Evolutionary conservation across 2,797 vertebrate genomes (phyloP).

Genomic region (Ispidina lecontei): DNA sequence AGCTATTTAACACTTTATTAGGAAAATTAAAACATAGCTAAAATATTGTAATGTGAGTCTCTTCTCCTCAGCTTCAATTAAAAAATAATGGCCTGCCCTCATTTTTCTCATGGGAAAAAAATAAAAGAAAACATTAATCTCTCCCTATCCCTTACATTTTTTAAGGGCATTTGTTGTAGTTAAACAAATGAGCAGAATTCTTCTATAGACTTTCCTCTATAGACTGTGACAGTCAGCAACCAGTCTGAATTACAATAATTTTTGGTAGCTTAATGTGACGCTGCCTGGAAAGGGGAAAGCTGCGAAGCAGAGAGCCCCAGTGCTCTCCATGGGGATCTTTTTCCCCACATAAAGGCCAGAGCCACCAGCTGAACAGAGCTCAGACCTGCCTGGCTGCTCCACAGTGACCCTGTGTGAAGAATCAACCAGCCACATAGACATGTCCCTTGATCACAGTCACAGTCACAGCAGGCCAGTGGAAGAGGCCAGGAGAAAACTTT

Average conservation of each 20-base stretch:
- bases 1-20: slow-evolving; percentile 10
- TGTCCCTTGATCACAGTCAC: neutral
- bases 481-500: slow-evolving; percentile 30
- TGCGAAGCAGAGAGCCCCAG: neutral
- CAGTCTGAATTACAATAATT: neutral
- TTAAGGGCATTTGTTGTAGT: neutral
- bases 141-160: neutral
- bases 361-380: neutral
- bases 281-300: neutral
- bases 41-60: neutral
- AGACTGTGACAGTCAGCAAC: neutral
- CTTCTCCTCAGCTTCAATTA: neutral
- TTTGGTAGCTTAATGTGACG: neutral
- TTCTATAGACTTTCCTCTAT: neutral
- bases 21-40: neutral
- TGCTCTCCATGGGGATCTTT: neutral
- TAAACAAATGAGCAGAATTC: neutral
- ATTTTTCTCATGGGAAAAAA: neutral
- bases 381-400: neutral
- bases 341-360: neutral
- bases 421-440: neutral
- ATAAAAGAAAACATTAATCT: neutral
- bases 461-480: neutral
- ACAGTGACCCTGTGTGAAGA: neutral
- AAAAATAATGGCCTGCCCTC: neutral